Base-by-base conservation (phyloP, 2,113 vertebrate genomes). In the Mesoclemmys tuberculata region DNA sequence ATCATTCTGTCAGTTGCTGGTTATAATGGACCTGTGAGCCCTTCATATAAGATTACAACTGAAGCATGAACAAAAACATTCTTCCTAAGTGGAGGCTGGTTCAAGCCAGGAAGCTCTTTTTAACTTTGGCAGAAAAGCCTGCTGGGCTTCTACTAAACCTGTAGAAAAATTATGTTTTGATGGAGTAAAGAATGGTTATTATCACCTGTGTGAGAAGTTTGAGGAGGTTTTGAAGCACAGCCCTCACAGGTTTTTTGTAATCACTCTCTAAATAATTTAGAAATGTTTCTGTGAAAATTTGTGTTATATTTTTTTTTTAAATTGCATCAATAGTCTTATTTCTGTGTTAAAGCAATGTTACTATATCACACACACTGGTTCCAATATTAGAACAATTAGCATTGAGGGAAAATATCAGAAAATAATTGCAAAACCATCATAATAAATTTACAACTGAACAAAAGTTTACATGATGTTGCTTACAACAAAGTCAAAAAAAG, bases 71-170 rank as follows among this genome's bases (percentile, higher is more conserved):
- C 49, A n/a, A 22, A 54, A 84, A 10, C 22, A 48, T 61, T 81
- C 61, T 84, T 95, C 41, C 84, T 84, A 82, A 79, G 46, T 2
- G 7, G 27, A 82, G 46, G 21, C 80, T n/a, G n/a, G 80, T 92
- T 93, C 81, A 74, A 85, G 48, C 87, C 2, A 10, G 84, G 44
- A 94, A 58, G 5, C 2, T 55, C 87, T 92, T 94, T 93, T 44
- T 35, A 89, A 91, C 10, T 68, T 31, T 48, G 55, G 29, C 80
- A 88, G 4, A 88, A 88, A 84, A 89, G 6, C 51, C 82, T 80
- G 49, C 35, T 81, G 88, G 5, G 26, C 55, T 71, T 87, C 26
- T 10, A 9, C 16, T 86, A 80, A 95, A 81, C 52, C 52, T 78
- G 8, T 0, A 75, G 41, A 94, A 94, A 5, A 12, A 74, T 74